phyloP scores from a whole-genome alignment of 2,113 vertebrate genomes.

The Perognathus longimembris region DNA sequence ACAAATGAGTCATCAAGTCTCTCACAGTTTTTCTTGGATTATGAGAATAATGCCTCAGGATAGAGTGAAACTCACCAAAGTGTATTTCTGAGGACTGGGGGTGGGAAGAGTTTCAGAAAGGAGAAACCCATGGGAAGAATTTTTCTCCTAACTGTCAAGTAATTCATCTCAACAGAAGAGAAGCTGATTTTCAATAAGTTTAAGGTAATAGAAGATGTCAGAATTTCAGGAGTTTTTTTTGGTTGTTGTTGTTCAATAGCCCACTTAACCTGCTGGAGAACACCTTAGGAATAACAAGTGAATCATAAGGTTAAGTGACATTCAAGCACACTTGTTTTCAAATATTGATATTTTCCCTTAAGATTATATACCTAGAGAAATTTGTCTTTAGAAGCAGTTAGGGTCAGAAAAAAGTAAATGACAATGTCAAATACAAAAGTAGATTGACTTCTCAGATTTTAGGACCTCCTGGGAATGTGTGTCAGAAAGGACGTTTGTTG shows the following conservation, averaged over 20 bases:
- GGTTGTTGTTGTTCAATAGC: conserved; percentile 35
- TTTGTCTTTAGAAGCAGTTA: conserved; percentile 30
- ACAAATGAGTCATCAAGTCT: conserved; percentile 71
- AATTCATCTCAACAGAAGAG: conserved; percentile 69
- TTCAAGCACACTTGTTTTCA: conserved; percentile 68
- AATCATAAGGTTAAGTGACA: conserved; percentile 60
- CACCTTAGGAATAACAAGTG: conserved; percentile 61
- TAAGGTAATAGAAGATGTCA: conserved; percentile 69
- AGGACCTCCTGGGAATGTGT: background rate
- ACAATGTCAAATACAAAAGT: background rate
- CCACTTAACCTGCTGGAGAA: conserved; percentile 61
- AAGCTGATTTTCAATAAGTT: conserved; percentile 71
- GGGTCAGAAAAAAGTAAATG: conserved; percentile 41
- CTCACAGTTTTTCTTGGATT: conserved; percentile 67
- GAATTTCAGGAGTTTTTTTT: conserved; percentile 44
- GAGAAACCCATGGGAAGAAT: conserved; percentile 48
- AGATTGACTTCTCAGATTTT: conserved; percentile 32
- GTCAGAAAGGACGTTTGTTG: background rate
- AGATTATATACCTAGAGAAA: conserved; percentile 56
- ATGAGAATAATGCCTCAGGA: conserved; percentile 68
- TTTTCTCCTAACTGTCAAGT: conserved; percentile 63
- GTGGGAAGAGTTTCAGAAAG: conserved; percentile 41
- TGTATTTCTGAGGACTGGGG: conserved; percentile 25
- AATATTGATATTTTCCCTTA: conserved; percentile 66
- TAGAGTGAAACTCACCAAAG: conserved; percentile 44